phyloP scores from a whole-genome alignment of 2,113 vertebrate species.

The Scomber japonicus region DNA sequence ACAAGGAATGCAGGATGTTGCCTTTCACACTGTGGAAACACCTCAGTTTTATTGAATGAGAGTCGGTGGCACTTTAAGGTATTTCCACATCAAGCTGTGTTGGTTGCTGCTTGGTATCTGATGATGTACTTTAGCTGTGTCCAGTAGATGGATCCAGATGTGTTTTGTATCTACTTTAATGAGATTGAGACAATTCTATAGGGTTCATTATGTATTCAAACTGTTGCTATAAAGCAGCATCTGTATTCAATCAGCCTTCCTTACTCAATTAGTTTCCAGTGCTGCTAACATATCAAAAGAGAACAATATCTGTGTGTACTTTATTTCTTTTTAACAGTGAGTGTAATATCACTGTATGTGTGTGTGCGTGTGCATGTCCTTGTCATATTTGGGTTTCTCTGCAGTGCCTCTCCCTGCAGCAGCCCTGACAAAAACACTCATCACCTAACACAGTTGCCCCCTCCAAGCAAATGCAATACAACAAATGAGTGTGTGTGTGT shows the following conservation, averaged over 20 bases:
- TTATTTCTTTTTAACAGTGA: not conserved
- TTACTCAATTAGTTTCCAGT: not conserved
- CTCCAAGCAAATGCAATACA: slow-evolving; percentile 1
- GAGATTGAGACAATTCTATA: too few relatives aligned
- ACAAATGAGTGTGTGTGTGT: not conserved
- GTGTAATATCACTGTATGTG: not conserved
- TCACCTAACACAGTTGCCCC: slow-evolving; percentile 14
- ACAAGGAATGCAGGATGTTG: too few relatives aligned
- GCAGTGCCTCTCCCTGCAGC: slow-evolving; percentile 28
- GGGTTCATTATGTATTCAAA: too few relatives aligned
- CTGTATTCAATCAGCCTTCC: not conserved
- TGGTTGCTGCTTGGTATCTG: too few relatives aligned
- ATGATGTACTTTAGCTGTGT: too few relatives aligned
- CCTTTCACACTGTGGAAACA: too few relatives aligned
- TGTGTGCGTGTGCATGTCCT: not conserved
- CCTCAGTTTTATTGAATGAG: too few relatives aligned
- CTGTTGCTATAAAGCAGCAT: not conserved
- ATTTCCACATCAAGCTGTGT: too few relatives aligned
- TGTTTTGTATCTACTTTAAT: too few relatives aligned
- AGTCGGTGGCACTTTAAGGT: too few relatives aligned
- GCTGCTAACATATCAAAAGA: not conserved
- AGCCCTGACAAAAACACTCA: slow-evolving; percentile 39
- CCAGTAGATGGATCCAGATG: too few relatives aligned
- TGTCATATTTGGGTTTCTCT: slow-evolving; percentile 24
- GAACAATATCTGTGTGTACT: not conserved